Evolutionary conservation across 53 echinoderm and acorn worm genomes (phyloP), one percentile per base, ranked within the genome.

Genomic region (Temnopleurus reevesii): DNA sequence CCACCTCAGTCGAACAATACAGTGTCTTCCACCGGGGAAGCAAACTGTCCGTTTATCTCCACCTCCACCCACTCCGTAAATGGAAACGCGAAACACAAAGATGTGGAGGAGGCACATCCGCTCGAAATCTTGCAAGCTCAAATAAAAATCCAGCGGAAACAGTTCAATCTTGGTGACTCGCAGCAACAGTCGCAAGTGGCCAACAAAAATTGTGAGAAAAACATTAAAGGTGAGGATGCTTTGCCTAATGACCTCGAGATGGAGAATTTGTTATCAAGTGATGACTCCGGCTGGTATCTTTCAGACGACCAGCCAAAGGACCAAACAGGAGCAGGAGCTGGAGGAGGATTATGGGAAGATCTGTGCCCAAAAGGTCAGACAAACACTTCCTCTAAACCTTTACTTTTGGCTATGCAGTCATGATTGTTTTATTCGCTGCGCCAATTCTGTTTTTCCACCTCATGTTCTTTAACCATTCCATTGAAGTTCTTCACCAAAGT

Each of bases 61-160:
- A 89, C 94, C 2, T 93, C 93, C 25, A 90, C 90, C 25, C 92
- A 94, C 57, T 43, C 92, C 21, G 89, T 76, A 2, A 90, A 92
- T n/a, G 88, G 88, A 2, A 87, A 76, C 44, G 64, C 77, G 59
- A 90, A 90, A 53, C 90, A 59, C 26, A 89, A 76, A 17, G 86
- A 90, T 19, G 58, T 87, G 1, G 91, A 94, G 79, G 96, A 96
- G 51, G 92, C 93, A 1, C 99, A 99, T 79, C 99, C 99, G 5
- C 86, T 99, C 5, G 94, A 96, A 91, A 99, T 99, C 63, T 89
- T 99, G 54, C 96, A 99, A 86, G 96, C 93, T 43, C 99, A 99
- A 81, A 99, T 99, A 30, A 94, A 96, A 77, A 89, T 99, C 13
- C 99, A 99, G 76, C 84, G 99, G 58, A 96, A 99, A 79, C 99